Percentiles rank a stretch among this genome's conserved stretches.
Evolutionary conservation across 53 echinoderm and acorn worm species (phyloP).

Genomic region (Astropecten irregularis): DNA sequence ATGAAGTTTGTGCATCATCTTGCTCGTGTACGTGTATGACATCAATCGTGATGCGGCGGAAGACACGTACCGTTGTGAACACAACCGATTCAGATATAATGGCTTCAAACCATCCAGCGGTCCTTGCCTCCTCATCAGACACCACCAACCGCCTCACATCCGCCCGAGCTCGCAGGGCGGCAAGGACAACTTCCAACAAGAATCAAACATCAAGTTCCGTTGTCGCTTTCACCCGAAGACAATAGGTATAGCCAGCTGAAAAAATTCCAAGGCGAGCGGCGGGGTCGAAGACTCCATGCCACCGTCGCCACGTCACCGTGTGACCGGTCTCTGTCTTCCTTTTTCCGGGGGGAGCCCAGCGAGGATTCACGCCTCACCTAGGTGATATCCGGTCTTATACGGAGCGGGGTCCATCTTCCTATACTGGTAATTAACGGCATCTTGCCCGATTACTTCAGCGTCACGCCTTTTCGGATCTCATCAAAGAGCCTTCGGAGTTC

Average conservation of each 20-base stretch:
- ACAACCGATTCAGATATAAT: not conserved
- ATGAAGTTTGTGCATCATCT: too few relatives aligned
- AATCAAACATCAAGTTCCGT: conserved; percentile 34
- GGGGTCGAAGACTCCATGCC: too few relatives aligned
- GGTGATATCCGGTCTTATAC: conserved; percentile 18
- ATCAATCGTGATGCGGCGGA: conserved; percentile 17
- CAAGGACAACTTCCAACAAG: not conserved
- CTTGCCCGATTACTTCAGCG: conserved; percentile 20
- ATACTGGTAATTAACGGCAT: conserved; percentile 13
- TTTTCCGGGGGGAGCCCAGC: too few relatives aligned
- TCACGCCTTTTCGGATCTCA: conserved; percentile 7
- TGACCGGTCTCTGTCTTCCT: too few relatives aligned
- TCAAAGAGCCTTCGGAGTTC: too few relatives aligned
- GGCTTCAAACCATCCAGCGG: not conserved
- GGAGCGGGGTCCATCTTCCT: not conserved
- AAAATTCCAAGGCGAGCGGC: not conserved
- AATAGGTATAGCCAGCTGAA: conserved; percentile 48
- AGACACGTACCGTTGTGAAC: conserved; percentile 1
- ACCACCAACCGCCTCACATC: not conserved
- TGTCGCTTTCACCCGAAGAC: conserved; percentile 50
- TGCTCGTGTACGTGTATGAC: too few relatives aligned
- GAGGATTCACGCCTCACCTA: conserved; percentile 38
- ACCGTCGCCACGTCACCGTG: too few relatives aligned
- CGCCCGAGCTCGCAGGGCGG: not conserved
- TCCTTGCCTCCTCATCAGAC: not conserved